Conservation (phyloP, 2,797 vertebrate genomes). For the Cephalopachus bancanus region DNA sequence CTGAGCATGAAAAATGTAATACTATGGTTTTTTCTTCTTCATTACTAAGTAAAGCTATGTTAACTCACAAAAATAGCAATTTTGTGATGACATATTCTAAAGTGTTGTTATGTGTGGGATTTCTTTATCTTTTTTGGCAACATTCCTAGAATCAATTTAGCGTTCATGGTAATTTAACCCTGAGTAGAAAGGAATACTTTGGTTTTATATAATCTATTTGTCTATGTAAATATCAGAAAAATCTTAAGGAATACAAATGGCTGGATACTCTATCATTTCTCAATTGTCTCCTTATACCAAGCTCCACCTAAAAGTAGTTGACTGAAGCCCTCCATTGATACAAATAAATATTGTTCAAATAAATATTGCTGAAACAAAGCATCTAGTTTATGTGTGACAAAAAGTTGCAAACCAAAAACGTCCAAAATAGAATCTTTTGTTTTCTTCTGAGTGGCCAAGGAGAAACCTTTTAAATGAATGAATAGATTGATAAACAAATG, state of each 20-base stretch:
- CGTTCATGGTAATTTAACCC: background rate
- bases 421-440: background rate
- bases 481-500: slow-evolving; percentile 21
- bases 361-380: no score
- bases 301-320: background rate
- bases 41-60: background rate
- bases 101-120: background rate
- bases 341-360: slow-evolving; percentile 43
- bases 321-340: background rate
- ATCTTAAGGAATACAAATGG: background rate
- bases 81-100: slow-evolving; percentile 1
- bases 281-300: background rate
- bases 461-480: slow-evolving; percentile 28
- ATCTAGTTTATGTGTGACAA: background rate
- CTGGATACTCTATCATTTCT: slow-evolving; percentile 46
- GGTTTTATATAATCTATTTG: slow-evolving; percentile 41
- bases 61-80: background rate
- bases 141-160: slow-evolving; percentile 34
- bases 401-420: background rate
- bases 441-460: slow-evolving; percentile 25
- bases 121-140: slow-evolving; percentile 40
- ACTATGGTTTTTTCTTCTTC: background rate
- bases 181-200: background rate
- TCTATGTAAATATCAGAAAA: slow-evolving; percentile 53
- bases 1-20: slow-evolving; percentile 5